A percentile compares a stretch with the other conserved stretches of the same genome.
Conservation (phyloP, 2,797 vertebrate genomes). For the Melanotaenia maccullochi region DNA sequence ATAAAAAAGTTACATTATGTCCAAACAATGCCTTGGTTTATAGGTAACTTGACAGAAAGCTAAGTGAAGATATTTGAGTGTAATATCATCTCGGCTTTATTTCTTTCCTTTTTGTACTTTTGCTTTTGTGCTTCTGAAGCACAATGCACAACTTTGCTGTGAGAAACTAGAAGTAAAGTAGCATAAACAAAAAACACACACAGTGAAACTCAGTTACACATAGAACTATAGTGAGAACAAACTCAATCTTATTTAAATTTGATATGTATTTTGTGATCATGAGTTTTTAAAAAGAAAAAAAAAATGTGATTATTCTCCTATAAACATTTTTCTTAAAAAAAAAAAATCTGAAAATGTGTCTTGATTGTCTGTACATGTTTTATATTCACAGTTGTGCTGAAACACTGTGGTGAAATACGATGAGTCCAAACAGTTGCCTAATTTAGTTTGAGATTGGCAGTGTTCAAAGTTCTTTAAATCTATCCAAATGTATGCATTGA, state of each 20-base stretch:
- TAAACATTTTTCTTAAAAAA: no score
- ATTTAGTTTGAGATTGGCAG: no score
- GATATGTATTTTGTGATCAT: no score
- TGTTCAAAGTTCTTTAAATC: no score
- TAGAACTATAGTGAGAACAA: no score
- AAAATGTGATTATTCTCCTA: no score
- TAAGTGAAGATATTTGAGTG: slow-evolving; percentile 47
- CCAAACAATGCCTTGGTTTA: slow-evolving; percentile 21
- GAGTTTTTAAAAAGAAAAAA: no score
- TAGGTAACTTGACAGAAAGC: slow-evolving; percentile 42
- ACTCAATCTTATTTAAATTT: background rate
- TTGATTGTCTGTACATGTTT: no score
- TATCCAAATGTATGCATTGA: no score
- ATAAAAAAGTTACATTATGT: background rate
- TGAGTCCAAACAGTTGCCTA: background rate
- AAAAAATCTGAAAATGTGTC: no score
- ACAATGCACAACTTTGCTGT: slow-evolving; percentile 25
- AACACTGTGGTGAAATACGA: background rate
- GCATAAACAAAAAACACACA: background rate
- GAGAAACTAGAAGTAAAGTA: slow-evolving; percentile 21
- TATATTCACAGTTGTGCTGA: background rate
- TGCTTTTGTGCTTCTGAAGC: slow-evolving; percentile 45
- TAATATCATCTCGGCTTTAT: slow-evolving; percentile 60
- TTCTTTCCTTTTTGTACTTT: slow-evolving; percentile 65
- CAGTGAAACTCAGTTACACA: background rate